These are phyloP conservation scores for Calyptomena viridis DNA, from an alignment of 2,113 vertebrate species.

Conservation along the genomic window DNA sequence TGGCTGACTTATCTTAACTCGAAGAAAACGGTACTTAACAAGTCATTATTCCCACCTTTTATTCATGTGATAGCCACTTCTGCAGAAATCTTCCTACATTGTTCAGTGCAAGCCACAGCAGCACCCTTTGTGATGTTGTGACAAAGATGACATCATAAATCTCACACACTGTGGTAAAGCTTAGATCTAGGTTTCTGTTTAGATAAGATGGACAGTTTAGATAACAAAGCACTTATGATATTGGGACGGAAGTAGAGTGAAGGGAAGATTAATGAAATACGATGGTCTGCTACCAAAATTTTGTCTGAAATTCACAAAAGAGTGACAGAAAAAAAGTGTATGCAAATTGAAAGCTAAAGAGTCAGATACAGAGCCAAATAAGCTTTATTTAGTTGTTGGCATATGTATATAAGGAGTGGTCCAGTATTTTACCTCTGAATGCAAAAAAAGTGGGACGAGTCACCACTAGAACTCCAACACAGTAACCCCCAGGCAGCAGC, in stretches of 20 bases:
- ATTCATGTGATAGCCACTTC: neutral
- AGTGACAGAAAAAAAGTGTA: neutral
- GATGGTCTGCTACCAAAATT: neutral
- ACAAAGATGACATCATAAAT: neutral
- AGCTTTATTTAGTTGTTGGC: neutral
- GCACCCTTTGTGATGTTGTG: neutral
- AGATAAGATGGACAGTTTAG: neutral
- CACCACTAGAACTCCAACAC: neutral
- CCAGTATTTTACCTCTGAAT: neutral
- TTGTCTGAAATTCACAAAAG: neutral
- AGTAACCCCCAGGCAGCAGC: neutral
- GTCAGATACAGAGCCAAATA: neutral
- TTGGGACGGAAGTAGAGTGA: neutral
- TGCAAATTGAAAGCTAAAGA: neutral
- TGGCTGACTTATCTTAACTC: neutral
- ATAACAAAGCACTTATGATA: neutral
- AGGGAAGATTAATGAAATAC: neutral
- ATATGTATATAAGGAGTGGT: neutral
- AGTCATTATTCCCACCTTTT: neutral
- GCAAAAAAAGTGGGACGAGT: neutral
- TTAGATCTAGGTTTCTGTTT: neutral
- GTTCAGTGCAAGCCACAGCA: neutral
- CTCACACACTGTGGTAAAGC: neutral
- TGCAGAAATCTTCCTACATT: neutral
- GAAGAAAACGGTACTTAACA: neutral